Percentiles rank a stretch among this genome's conserved stretches.
Conservation (phyloP, 2,113 vertebrate species). For the Nesogale talazaci region DNA sequence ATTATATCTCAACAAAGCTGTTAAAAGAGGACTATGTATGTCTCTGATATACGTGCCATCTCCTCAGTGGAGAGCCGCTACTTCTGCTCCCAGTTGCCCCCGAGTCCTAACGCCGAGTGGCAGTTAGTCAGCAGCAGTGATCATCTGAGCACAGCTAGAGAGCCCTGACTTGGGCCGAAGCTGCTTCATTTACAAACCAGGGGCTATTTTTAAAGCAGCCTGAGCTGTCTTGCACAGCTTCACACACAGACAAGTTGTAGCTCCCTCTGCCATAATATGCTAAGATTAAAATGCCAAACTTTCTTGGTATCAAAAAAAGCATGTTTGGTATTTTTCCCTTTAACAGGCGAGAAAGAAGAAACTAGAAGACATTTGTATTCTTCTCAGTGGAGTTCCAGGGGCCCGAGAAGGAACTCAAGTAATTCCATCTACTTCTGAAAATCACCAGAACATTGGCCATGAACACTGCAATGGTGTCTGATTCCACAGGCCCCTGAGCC, state of each 20-base stretch:
- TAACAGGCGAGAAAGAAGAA: neutral
- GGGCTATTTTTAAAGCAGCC: neutral
- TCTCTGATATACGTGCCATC: neutral
- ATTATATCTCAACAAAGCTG: neutral
- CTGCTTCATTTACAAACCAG: neutral
- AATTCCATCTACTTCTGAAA: neutral
- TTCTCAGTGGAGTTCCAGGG: slow-evolving; percentile 39
- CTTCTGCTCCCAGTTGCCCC: neutral
- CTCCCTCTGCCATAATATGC: neutral
- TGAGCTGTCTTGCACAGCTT: neutral
- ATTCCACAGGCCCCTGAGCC: neutral
- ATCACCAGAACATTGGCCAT: neutral
- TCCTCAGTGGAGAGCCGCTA: neutral
- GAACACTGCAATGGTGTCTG: neutral
- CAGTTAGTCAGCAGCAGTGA: neutral
- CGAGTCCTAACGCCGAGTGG: neutral
- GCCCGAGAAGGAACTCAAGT: neutral
- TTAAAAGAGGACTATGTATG: neutral
- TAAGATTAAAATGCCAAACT: slow-evolving; percentile 62
- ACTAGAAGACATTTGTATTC: neutral
- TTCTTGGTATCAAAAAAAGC: slow-evolving; percentile 57
- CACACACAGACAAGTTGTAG: neutral
- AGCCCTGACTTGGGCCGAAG: neutral
- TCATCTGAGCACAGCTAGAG: neutral
- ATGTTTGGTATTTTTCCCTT: neutral